Conservation (phyloP, 1,140 invertebrate species). For the Manduca sexta region DNA sequence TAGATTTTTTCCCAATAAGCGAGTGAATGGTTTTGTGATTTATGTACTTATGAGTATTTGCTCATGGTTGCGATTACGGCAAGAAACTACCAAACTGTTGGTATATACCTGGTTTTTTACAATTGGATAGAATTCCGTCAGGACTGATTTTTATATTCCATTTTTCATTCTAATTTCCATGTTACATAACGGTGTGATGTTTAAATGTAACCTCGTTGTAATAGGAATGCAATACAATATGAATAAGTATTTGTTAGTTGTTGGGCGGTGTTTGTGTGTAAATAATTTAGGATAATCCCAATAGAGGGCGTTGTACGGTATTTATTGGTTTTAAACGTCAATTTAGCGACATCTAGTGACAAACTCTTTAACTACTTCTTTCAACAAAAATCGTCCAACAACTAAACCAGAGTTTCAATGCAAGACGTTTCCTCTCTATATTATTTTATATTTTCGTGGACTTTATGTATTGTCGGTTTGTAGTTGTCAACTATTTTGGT, state of each 20-base stretch:
- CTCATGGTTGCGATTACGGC: conserved; percentile 23
- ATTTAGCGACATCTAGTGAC: neutral
- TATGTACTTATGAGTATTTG: conserved; percentile 58
- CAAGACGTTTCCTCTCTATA: too few relatives aligned
- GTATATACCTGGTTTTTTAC: conserved; percentile 2
- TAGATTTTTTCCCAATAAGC: neutral
- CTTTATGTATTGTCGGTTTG: too few relatives aligned
- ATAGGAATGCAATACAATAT: neutral
- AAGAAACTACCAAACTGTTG: neutral
- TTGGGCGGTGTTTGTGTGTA: too few relatives aligned
- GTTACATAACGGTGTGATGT: neutral
- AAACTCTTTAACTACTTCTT: neutral
- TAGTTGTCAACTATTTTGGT: too few relatives aligned
- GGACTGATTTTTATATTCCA: conserved; percentile 5
- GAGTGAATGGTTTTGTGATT: conserved; percentile 45
- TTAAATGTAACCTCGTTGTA: neutral
- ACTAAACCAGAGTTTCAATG: too few relatives aligned
- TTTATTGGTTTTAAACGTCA: too few relatives aligned
- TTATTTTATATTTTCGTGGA: too few relatives aligned
- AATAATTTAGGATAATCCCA: too few relatives aligned
- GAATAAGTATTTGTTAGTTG: neutral
- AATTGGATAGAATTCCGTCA: neutral
- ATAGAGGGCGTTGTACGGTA: too few relatives aligned
- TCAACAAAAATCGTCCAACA: too few relatives aligned
- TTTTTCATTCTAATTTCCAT: neutral